Conservation (phyloP, 2,797 vertebrate species). For the Brotula barbata region DNA sequence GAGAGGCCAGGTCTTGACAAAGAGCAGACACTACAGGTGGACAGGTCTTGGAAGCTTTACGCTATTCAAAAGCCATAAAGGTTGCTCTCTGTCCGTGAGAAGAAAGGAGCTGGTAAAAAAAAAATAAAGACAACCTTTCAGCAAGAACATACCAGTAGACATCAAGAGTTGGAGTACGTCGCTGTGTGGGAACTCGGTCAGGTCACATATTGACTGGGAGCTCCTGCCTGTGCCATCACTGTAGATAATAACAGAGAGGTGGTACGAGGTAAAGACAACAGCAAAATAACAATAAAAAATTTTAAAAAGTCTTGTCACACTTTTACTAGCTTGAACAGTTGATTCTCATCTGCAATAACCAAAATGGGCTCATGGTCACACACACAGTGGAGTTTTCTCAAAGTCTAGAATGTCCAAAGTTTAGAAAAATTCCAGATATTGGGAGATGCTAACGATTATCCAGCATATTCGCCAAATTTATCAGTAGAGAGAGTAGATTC, state of each 20-base stretch:
- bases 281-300: background rate
- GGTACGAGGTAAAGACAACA: background rate
- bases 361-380: no score
- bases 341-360: conserved; percentile 6
- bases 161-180: conserved; percentile 49
- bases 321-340: background rate
- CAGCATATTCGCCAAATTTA: no score
- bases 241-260: conserved; percentile 22
- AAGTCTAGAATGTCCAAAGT: no score
- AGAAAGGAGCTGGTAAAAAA: conserved; percentile 50
- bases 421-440: no score
- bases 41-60: conserved; percentile 44
- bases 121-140: conserved; percentile 45
- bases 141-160: conserved; percentile 27
- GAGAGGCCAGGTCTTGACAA: conserved; percentile 52
- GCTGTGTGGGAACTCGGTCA: conserved; percentile 18
- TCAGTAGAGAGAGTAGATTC: no score
- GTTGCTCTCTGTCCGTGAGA: conserved; percentile 43
- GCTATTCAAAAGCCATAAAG: conserved; percentile 62
- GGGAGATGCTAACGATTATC: no score
- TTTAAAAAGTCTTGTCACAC: no score
- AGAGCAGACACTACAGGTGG: conserved; percentile 56
- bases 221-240: background rate
- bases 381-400: no score
- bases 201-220: conserved; percentile 44